Evolutionary conservation across 2,113 vertebrate genomes (phyloP).

Genomic region (Megatriorchis doriae): DNA sequence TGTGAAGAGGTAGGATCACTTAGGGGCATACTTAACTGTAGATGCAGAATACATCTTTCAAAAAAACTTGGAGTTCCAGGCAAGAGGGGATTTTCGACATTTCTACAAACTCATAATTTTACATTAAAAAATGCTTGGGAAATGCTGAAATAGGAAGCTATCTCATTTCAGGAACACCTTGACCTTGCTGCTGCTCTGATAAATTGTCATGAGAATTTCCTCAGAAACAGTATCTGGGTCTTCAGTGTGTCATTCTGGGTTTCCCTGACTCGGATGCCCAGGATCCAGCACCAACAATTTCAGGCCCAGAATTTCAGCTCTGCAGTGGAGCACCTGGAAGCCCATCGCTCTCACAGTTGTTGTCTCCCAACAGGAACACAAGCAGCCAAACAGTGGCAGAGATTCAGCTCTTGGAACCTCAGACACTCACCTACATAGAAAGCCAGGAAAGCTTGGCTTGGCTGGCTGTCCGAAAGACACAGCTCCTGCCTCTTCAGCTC

Average conservation of each 20-base stretch:
- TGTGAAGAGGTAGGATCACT: not conserved
- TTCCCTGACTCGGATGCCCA: not conserved
- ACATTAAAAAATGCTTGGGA: not conserved
- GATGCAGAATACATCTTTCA: not conserved
- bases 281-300: not conserved
- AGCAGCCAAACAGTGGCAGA: not conserved
- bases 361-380: not conserved
- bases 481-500: not conserved
- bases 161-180: not conserved
- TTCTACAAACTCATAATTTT: not conserved
- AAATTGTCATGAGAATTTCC: not conserved
- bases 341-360: not conserved
- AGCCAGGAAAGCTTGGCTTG: not conserved
- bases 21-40: not conserved
- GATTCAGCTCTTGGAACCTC: not conserved
- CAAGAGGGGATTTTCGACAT: not conserved
- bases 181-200: not conserved
- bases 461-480: not conserved
- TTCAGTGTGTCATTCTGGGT: accelerated
- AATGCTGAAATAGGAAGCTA: not conserved
- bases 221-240: not conserved
- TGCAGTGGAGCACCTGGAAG: not conserved
- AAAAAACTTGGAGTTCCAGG: not conserved
- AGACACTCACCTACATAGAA: not conserved
- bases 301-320: not conserved